These are phyloP conservation scores for Nineta flava DNA, from an alignment of 2,888 invertebrate species.

Conservation along the genomic window DNA sequence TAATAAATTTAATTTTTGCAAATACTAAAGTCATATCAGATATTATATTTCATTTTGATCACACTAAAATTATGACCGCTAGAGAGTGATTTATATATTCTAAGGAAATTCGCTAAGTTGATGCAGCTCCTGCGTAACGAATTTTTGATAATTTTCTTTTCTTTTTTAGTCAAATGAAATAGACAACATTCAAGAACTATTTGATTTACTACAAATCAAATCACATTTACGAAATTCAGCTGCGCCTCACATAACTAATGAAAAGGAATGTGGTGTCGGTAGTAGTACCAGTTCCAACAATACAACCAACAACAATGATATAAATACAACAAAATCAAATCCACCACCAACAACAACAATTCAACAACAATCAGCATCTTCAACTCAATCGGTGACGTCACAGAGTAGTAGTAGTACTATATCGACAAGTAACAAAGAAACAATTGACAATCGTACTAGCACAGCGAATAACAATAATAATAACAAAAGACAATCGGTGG, in stretches of 20 bases:
- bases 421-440: background rate
- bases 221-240: slow-evolving; percentile 57
- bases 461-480: background rate
- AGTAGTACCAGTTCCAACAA: slow-evolving; percentile 31
- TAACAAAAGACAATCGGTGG: slow-evolving; percentile 7
- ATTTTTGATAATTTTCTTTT: background rate
- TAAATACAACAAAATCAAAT: slow-evolving; percentile 34
- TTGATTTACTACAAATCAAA: slow-evolving; percentile 70
- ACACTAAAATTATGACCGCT: too few relatives aligned
- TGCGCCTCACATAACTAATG: background rate
- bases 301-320: slow-evolving; percentile 18
- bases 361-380: slow-evolving; percentile 7
- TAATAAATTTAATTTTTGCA: too few relatives aligned
- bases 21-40: too few relatives aligned
- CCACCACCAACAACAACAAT: slow-evolving; percentile 25
- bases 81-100: too few relatives aligned
- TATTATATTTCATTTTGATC: too few relatives aligned
- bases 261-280: slow-evolving; percentile 20
- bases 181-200: slow-evolving; percentile 66
- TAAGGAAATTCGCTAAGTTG: too few relatives aligned
- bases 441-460: background rate
- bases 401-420: background rate
- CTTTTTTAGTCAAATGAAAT: slow-evolving; percentile 57
- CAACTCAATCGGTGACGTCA: background rate
- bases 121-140: too few relatives aligned